phyloP scores from a whole-genome alignment of 2,797 vertebrate species.

The Pangasius mekongensis region DNA sequence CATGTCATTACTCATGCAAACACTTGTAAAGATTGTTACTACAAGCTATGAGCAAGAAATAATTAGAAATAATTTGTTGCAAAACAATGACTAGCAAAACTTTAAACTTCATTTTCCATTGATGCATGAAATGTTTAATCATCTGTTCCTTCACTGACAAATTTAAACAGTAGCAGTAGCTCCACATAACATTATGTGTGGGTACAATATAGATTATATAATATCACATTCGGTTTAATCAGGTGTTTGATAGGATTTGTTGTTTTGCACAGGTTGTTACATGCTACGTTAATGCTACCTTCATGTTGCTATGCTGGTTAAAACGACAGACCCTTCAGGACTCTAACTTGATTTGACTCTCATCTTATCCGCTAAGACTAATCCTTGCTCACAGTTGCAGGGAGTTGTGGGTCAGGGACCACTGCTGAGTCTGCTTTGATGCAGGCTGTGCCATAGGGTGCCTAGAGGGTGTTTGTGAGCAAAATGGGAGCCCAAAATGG shows the following conservation, averaged over 20 bases:
- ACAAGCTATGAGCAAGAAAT: not conserved
- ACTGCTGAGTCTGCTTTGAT: constrained; percentile 8
- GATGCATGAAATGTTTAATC: not conserved
- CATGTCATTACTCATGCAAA: not conserved
- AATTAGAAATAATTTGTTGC: not conserved
- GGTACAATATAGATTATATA: not conserved
- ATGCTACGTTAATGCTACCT: too few relatives aligned
- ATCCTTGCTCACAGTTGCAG: not conserved
- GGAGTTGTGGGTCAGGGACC: constrained; percentile 1
- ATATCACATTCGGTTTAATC: not conserved
- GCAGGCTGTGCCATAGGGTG: not conserved
- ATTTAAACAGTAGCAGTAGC: not conserved
- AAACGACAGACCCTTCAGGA: not conserved
- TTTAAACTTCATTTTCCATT: not conserved
- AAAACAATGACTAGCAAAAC: not conserved
- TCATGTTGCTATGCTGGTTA: not conserved
- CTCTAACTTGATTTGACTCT: not conserved
- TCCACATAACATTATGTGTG: not conserved
- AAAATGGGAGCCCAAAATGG: not conserved
- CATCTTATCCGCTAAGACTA: not conserved
- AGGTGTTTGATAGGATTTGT: not conserved
- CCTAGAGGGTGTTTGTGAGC: not conserved
- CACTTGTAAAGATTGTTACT: not conserved
- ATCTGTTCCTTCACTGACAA: not conserved
- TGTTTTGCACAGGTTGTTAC: not conserved